Conservation (phyloP, 2,888 invertebrate genomes). For the Tetrapedia diversipes region DNA sequence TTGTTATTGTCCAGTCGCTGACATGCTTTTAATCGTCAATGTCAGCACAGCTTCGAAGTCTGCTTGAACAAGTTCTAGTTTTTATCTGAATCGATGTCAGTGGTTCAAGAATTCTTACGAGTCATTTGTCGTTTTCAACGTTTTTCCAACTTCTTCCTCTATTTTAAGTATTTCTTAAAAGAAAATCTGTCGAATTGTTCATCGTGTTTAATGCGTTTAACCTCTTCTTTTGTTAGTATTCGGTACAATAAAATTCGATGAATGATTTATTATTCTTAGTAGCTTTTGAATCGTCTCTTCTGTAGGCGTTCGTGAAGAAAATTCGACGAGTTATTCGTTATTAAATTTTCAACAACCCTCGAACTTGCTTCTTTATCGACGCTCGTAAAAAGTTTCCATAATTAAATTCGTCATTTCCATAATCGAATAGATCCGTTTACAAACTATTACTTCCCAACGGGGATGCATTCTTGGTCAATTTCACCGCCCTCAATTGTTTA, state of each 20-base stretch:
- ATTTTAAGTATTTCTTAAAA: background rate
- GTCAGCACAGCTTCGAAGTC: no score
- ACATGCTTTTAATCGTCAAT: no score
- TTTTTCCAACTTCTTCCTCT: background rate
- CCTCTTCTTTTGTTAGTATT: background rate
- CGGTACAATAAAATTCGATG: background rate
- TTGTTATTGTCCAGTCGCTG: no score
- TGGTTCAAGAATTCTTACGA: background rate
- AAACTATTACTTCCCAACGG: slow-evolving; percentile 39
- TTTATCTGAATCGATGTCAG: no score
- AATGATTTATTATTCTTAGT: background rate
- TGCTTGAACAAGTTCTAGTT: no score
- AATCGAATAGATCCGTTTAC: background rate
- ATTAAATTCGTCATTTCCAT: background rate
- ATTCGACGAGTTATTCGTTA: background rate
- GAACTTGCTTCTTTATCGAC: background rate
- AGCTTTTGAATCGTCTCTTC: no score
- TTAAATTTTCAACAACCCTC: background rate
- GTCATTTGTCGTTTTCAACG: background rate
- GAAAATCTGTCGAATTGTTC: background rate
- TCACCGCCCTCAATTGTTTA: slow-evolving; percentile 90
- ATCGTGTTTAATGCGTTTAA: background rate
- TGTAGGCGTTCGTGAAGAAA: background rate
- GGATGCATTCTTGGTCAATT: slow-evolving; percentile 82
- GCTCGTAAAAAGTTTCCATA: background rate